Evolutionary conservation across 2,113 vertebrate species (phyloP).

Genomic region (Tetrax tetrax): DNA sequence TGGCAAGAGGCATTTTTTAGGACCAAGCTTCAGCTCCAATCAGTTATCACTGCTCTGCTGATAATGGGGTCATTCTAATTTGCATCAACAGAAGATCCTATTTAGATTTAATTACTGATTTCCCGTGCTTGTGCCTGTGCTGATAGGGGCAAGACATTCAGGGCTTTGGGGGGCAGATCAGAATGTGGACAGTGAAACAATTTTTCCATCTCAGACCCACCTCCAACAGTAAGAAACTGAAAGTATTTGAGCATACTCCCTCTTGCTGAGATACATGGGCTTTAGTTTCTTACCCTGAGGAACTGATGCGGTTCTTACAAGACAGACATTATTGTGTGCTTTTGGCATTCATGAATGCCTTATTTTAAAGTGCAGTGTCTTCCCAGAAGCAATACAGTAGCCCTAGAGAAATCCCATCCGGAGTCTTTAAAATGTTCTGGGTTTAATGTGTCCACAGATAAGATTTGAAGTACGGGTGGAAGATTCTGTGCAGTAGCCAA

Average conservation of each 20-base stretch:
- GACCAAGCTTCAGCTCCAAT: background rate
- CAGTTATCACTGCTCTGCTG: background rate
- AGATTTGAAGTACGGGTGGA: rapidly evolving
- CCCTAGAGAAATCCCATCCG: background rate
- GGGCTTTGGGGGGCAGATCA: background rate
- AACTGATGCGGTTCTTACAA: background rate
- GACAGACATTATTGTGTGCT: background rate
- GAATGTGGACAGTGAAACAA: background rate
- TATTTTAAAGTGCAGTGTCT: background rate
- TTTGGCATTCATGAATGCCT: background rate
- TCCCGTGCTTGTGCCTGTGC: background rate
- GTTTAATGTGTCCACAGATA: background rate
- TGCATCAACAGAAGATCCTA: background rate
- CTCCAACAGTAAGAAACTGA: background rate
- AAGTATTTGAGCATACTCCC: background rate
- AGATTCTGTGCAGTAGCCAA: background rate
- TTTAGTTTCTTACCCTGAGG: background rate
- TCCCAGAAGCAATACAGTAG: background rate
- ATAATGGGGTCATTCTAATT: background rate
- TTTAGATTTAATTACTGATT: conserved; percentile 40
- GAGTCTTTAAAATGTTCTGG: background rate
- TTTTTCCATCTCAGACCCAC: background rate
- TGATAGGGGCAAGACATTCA: background rate
- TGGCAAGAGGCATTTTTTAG: background rate
- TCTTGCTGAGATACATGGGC: background rate